phyloP scores from a whole-genome alignment of 2,797 vertebrate species.

The Columba guinea region DNA sequence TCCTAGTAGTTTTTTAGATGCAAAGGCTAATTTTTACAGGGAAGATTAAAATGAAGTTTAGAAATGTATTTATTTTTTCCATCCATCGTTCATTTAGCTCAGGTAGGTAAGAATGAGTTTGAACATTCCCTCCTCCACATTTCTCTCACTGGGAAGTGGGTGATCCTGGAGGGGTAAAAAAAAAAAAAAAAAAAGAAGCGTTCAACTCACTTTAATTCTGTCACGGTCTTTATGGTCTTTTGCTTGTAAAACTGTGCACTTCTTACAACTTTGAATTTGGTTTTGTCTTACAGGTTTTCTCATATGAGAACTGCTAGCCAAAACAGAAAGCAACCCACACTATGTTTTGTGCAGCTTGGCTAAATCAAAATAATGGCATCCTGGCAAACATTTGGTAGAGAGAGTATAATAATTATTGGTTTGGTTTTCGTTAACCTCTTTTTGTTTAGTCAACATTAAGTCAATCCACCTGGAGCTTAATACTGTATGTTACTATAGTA shows the following conservation, averaged over 20 bases:
- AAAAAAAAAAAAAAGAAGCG: not conserved
- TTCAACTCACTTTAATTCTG: not conserved
- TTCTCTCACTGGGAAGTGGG: not conserved
- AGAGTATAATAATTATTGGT: constrained; percentile 74
- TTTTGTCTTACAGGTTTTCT: constrained; percentile 2
- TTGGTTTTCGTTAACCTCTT: constrained; percentile 79
- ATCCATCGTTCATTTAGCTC: not conserved
- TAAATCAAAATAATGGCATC: constrained; percentile 67
- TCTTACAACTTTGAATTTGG: not conserved
- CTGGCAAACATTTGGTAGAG: constrained; percentile 70
- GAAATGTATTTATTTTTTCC: not conserved
- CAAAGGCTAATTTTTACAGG: not conserved
- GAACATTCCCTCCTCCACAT: not conserved
- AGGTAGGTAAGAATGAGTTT: not conserved
- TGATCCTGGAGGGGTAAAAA: not conserved
- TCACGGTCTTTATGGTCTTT: not conserved
- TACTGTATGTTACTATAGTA: constrained; percentile 91
- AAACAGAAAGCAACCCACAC: not conserved
- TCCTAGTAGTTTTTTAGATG: not conserved
- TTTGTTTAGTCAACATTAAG: constrained; percentile 82
- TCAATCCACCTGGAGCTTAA: constrained; percentile 86
- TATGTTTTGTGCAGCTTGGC: not conserved
- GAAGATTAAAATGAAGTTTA: not conserved
- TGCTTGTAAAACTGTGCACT: not conserved
- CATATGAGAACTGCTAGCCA: not conserved